These are phyloP conservation scores for Hydraecia micacea DNA, from an alignment of 2,888 invertebrate species.

Conservation along the genomic window DNA sequence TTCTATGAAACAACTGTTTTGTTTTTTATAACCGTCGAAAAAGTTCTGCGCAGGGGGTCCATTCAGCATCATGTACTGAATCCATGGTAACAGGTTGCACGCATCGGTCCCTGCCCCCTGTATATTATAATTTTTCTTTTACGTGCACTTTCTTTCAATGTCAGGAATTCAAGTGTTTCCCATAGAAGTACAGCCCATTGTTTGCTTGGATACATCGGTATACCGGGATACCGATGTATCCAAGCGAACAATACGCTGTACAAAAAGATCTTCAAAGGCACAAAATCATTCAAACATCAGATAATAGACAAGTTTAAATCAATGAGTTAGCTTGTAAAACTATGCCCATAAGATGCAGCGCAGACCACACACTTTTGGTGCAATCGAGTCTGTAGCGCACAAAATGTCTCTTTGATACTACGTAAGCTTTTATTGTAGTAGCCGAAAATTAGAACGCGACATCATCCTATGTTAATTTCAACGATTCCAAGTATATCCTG, in stretches of 20 bases:
- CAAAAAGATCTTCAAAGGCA: background rate
- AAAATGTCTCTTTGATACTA: too few relatives aligned
- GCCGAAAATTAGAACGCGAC: too few relatives aligned
- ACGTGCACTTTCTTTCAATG: background rate
- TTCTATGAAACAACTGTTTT: background rate
- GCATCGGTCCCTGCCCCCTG: background rate
- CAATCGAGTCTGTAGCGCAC: too few relatives aligned
- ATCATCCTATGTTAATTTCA: too few relatives aligned
- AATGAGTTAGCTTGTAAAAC: background rate
- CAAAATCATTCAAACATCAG: background rate
- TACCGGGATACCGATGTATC: too few relatives aligned
- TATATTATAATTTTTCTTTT: background rate
- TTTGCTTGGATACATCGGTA: background rate
- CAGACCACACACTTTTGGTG: too few relatives aligned
- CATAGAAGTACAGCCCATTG: background rate
- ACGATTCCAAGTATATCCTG: too few relatives aligned
- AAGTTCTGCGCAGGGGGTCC: background rate
- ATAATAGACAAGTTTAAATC: constrained; percentile 4
- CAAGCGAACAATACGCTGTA: too few relatives aligned
- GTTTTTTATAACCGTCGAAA: background rate
- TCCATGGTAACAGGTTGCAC: too few relatives aligned
- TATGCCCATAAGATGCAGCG: background rate
- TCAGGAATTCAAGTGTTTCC: background rate
- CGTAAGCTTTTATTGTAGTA: too few relatives aligned
- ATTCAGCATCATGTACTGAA: background rate